Conservation (phyloP, 64 coral and sea anemone species). For the Acropora tenuis region DNA sequence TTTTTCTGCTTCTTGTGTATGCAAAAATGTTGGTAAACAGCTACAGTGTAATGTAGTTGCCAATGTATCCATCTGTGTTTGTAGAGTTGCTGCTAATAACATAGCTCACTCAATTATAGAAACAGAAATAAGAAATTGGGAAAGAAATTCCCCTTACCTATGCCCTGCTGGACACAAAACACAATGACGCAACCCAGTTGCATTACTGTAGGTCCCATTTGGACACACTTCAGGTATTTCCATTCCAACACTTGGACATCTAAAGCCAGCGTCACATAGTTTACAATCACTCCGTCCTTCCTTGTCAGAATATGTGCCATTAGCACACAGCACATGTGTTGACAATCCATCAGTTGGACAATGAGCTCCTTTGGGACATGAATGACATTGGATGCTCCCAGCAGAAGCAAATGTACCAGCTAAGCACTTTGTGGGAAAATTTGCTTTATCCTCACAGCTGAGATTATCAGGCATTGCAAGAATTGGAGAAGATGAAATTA, state of each 20-base stretch:
- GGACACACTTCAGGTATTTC: not conserved
- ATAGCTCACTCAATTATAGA: too few species aligned
- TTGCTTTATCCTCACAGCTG: constrained; percentile 28
- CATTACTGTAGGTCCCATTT: constrained; percentile 20
- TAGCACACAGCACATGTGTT: constrained; percentile 42
- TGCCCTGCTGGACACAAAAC: constrained; percentile 35
- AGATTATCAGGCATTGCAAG: not conserved
- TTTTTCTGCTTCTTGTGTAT: too few species aligned
- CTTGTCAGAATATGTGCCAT: constrained; percentile 17
- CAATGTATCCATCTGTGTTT: too few species aligned
- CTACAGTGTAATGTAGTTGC: too few species aligned
- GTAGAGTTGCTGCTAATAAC: too few species aligned
- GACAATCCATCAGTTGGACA: constrained; percentile 53
- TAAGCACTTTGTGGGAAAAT: constrained; percentile 19
- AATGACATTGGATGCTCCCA: constrained; percentile 52
- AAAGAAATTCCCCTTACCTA: constrained; percentile 10
- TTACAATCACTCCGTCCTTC: constrained; percentile 24
- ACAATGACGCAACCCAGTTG: constrained; percentile 18
- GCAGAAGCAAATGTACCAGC: constrained; percentile 42
- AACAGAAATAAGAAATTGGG: not conserved
- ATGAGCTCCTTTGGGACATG: constrained; percentile 60
- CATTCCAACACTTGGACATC: constrained; percentile 31
- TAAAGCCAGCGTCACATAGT: constrained; percentile 38
- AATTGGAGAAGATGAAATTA: not conserved
- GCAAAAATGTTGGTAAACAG: too few species aligned